Evolutionary conservation across 2,113 vertebrate species (phyloP).

Genomic region (Theristicus caerulescens): DNA sequence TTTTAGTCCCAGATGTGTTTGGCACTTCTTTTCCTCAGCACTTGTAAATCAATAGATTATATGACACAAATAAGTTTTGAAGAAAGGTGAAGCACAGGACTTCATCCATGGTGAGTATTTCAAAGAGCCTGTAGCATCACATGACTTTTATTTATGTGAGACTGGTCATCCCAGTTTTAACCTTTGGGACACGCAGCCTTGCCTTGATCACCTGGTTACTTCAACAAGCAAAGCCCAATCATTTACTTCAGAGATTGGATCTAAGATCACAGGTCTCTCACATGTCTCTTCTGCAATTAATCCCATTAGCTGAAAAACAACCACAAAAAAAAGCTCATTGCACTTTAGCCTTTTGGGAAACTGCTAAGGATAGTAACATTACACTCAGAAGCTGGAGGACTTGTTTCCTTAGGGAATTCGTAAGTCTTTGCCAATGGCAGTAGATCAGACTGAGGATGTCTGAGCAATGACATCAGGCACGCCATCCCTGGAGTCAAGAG

Average conservation of each 20-base stretch:
- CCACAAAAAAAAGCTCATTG: background rate
- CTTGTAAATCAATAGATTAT: constrained; percentile 17
- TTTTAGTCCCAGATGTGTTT: background rate
- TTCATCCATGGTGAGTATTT: background rate
- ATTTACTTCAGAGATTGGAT: background rate
- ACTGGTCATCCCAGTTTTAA: background rate
- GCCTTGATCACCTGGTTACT: background rate
- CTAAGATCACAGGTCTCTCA: constrained; percentile 1
- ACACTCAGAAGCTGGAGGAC: background rate
- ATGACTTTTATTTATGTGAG: constrained; percentile 28
- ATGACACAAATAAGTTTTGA: background rate
- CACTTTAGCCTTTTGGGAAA: constrained; percentile 17
- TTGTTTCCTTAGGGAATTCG: background rate
- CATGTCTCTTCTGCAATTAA: background rate
- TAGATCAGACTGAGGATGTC: constrained; percentile 11
- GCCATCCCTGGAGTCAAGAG: background rate
- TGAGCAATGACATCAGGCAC: constrained; percentile 39
- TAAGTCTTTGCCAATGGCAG: constrained; percentile 7
- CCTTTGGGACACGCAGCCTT: background rate
- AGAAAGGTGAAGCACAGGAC: constrained; percentile 8
- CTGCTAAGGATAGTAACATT: constrained; percentile 39
- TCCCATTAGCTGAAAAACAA: background rate
- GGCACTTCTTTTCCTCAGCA: background rate
- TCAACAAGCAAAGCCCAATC: background rate
- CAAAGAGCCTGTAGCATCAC: background rate